Percentiles rank a stretch among this genome's conserved stretches.
phyloP scores from a whole-genome alignment of 2,797 vertebrate species.

The Salarias fasciatus region DNA sequence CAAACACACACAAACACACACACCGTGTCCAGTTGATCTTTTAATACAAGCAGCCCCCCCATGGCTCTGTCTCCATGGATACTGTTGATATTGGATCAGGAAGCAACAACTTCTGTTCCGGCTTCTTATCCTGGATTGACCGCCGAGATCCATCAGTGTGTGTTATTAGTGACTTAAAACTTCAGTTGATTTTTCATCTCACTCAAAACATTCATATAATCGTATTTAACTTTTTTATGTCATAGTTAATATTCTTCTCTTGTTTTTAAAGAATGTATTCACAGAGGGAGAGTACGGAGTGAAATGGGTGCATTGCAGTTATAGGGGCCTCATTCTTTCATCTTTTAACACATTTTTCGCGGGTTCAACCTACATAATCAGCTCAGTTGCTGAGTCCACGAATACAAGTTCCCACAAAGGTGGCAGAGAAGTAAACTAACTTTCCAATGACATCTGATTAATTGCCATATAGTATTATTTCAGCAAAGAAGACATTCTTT shows the following conservation, averaged over 20 bases:
- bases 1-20: slow-evolving; percentile 29
- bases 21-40: slow-evolving; percentile 49
- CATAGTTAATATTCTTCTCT: no score
- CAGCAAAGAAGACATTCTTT: no score
- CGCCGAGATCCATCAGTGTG: background rate
- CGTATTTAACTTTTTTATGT: background rate
- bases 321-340: background rate
- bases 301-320: no score
- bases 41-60: slow-evolving; percentile 48
- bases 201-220: background rate
- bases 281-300: background rate
- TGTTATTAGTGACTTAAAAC: no score
- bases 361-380: no score
- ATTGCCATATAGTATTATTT: no score
- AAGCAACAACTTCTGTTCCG: slow-evolving; percentile 41
- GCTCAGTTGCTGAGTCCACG: no score
- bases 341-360: no score
- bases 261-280: no score
- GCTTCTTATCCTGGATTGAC: slow-evolving; percentile 57
- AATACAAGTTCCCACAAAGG: no score
- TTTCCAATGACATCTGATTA: no score
- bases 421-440: no score
- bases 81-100: slow-evolving; percentile 68
- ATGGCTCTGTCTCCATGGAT: slow-evolving; percentile 62
- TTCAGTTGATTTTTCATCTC: slow-evolving; percentile 8